phyloP scores from a whole-genome alignment of 2,888 invertebrate species.

The Alloscopus bannaensis region DNA sequence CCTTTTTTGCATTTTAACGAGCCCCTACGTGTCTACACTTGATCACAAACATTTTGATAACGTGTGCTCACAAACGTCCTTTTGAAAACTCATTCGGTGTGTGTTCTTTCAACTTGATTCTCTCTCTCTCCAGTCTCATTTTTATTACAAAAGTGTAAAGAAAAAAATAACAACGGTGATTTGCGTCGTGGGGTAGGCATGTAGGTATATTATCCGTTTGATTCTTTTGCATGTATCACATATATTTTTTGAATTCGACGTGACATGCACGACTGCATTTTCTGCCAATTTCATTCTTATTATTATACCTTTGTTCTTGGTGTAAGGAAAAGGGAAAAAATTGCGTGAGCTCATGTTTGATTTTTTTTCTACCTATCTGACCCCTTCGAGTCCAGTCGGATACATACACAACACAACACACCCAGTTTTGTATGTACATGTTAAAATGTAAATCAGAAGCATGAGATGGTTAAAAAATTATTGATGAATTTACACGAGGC shows the following conservation, averaged over 20 bases:
- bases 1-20: too few species aligned
- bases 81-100: neutral
- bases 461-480: too few species aligned
- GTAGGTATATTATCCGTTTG: too few species aligned
- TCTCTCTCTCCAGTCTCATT: neutral
- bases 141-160: neutral
- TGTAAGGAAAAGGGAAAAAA: neutral
- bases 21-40: too few species aligned
- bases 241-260: conserved; percentile 8
- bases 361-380: too few species aligned
- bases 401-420: too few species aligned
- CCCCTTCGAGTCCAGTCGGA: too few species aligned
- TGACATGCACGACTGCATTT: conserved; percentile 34
- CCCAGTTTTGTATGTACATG: too few species aligned
- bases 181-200: neutral
- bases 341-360: conserved; percentile 36
- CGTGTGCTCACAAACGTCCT: too few species aligned
- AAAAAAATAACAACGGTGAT: neutral
- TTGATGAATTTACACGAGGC: too few species aligned
- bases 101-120: neutral
- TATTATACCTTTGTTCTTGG: conserved; percentile 11
- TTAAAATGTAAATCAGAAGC: too few species aligned
- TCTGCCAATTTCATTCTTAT: conserved; percentile 50
- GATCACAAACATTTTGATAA: too few species aligned
- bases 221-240: neutral